A percentile compares a stretch with the other conserved stretches of the same genome.
Conservation (phyloP, 2,113 vertebrate genomes). For the Varanus salvator region DNA sequence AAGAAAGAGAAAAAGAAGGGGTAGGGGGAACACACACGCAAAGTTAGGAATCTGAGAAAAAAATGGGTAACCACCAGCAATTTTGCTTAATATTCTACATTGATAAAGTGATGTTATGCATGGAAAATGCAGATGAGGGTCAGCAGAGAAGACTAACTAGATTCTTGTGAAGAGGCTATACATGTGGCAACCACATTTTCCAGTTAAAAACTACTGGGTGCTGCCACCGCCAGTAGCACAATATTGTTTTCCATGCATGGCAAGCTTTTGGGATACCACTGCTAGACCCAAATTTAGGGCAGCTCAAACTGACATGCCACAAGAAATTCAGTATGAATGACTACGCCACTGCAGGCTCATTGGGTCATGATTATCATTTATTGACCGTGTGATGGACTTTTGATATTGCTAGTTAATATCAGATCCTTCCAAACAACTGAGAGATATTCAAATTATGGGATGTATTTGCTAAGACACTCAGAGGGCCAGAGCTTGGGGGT, state of each 20-base stretch:
- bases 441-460: background rate
- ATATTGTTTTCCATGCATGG: background rate
- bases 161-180: background rate
- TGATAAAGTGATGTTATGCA: background rate
- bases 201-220: background rate
- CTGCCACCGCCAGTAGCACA: background rate
- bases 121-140: background rate
- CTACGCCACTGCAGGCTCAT: background rate
- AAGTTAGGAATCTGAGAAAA: background rate
- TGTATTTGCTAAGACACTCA: background rate
- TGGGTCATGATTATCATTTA: background rate
- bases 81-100: background rate
- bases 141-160: background rate
- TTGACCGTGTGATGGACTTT: background rate
- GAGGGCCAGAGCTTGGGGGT: background rate
- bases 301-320: background rate
- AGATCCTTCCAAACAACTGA: background rate
- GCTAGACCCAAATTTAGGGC: background rate
- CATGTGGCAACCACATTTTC: too few relatives aligned
- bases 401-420: constrained; percentile 5
- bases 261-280: background rate
- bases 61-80: background rate
- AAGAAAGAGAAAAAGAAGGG: constrained; percentile 12
- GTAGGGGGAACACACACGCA: background rate
- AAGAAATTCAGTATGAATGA: background rate